These are phyloP conservation scores for Carterocephalus palaemon DNA, from an alignment of 2,888 invertebrate species.

Conservation along the genomic window DNA sequence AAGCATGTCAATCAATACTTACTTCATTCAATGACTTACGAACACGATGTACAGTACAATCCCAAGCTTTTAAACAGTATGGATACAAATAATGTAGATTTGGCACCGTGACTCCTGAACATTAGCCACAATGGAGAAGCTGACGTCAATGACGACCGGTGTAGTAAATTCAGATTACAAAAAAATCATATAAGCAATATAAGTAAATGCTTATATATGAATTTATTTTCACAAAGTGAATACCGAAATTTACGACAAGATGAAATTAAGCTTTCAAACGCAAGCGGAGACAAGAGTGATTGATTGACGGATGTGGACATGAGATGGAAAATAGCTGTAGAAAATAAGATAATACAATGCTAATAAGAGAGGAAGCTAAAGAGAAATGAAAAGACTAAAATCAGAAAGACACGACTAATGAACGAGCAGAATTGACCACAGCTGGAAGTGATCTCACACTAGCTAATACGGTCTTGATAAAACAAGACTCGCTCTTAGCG, in stretches of 20 bases:
- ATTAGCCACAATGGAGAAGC: slow-evolving; percentile 11
- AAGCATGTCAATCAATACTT: slow-evolving; percentile 1
- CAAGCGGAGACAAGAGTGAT: too few relatives aligned
- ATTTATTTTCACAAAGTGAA: too few relatives aligned
- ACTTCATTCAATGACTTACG: background rate
- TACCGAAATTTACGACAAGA: too few relatives aligned
- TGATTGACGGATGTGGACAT: too few relatives aligned
- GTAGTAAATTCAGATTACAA: too few relatives aligned
- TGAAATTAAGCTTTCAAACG: too few relatives aligned
- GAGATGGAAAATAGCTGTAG: too few relatives aligned
- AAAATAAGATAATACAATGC: too few relatives aligned
- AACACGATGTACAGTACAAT: background rate
- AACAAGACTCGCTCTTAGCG: slow-evolving; percentile 27
- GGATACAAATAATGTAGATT: slow-evolving; percentile 17
- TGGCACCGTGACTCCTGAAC: slow-evolving; percentile 21
- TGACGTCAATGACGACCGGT: slow-evolving; percentile 15
- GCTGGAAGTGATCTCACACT: slow-evolving; percentile 9
- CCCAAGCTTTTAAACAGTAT: background rate
- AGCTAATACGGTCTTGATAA: slow-evolving; percentile 5
- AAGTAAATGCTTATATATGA: too few relatives aligned
- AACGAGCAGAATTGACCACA: slow-evolving; percentile 16
- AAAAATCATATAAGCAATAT: too few relatives aligned
- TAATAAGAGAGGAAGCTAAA: background rate
- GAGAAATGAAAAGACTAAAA: background rate
- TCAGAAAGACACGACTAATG: slow-evolving; percentile 24